Conservation (phyloP, 2,888 invertebrate genomes). For the Himalopsyche japonica region DNA sequence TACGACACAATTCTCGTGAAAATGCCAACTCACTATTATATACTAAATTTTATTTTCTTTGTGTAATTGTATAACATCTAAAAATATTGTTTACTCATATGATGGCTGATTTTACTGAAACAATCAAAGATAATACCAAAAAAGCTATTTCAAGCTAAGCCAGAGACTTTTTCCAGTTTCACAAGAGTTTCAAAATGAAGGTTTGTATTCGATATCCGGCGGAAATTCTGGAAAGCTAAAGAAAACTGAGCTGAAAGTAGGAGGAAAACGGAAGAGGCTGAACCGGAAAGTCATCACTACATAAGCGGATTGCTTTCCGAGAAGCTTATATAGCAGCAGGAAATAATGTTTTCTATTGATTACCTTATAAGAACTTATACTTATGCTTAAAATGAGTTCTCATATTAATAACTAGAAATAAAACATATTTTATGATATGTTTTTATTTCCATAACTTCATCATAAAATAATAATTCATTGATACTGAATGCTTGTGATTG, state of each 20-base stretch:
- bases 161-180: not conserved
- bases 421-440: no score
- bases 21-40: no score
- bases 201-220: not conserved
- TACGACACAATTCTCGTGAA: no score
- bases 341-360: not conserved
- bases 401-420: no score
- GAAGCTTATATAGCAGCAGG: not conserved
- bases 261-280: not conserved
- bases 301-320: not conserved
- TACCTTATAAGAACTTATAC: not conserved
- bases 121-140: not conserved
- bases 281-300: not conserved
- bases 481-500: no score
- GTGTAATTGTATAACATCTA: not conserved
- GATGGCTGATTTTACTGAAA: not conserved
- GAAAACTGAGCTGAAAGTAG: not conserved
- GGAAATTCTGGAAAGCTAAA: not conserved
- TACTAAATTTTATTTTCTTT: no score
- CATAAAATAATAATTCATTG: no score
- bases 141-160: not conserved
- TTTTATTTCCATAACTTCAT: no score
- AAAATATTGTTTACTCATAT: not conserved
- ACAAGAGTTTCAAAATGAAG: not conserved
- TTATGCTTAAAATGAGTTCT: not conserved